Conservation (phyloP, 1,140 invertebrate genomes). For the Oppia nitens region DNA sequence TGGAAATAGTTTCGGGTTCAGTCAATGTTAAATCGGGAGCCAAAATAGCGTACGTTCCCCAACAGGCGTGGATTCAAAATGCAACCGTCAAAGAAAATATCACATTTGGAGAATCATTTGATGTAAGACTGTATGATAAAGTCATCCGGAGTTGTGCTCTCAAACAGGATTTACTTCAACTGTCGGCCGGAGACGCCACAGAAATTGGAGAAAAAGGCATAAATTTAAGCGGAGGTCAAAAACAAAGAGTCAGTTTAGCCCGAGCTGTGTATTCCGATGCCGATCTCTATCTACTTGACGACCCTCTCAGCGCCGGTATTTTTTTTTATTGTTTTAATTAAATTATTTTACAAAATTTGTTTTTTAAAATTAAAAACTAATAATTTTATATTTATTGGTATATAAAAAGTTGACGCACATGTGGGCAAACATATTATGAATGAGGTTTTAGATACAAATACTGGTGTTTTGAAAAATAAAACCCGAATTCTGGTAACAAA, state of each 20-base stretch:
- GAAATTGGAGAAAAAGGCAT: constrained; percentile 45
- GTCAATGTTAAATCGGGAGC: constrained; percentile 46
- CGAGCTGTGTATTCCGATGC: no score
- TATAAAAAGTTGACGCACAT: constrained; percentile 89
- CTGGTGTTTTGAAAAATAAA: constrained; percentile 45
- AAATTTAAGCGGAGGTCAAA: no score
- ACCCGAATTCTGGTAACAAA: no score
- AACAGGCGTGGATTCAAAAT: no score
- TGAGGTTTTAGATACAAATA: constrained; percentile 55
- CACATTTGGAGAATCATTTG: constrained; percentile 25
- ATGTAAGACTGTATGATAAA: constrained; percentile 27
- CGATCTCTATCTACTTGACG: no score
- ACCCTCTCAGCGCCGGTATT: constrained; percentile 45
- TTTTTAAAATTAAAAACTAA: not conserved
- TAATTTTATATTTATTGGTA: constrained; percentile 14
- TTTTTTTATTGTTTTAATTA: no score
- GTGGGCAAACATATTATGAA: constrained; percentile 92
- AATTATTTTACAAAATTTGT: not conserved
- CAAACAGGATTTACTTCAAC: constrained; percentile 23
- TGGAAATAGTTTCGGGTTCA: constrained; percentile 57
- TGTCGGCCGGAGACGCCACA: constrained; percentile 32
- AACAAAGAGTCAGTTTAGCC: no score
- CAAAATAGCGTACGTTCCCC: no score
- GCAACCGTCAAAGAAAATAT: no score
- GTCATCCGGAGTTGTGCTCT: constrained; percentile 28